Evolutionary conservation across 2,113 vertebrate genomes (phyloP), one percentile per base, ranked within the genome.

Genomic region (Scolopax mira): DNA sequence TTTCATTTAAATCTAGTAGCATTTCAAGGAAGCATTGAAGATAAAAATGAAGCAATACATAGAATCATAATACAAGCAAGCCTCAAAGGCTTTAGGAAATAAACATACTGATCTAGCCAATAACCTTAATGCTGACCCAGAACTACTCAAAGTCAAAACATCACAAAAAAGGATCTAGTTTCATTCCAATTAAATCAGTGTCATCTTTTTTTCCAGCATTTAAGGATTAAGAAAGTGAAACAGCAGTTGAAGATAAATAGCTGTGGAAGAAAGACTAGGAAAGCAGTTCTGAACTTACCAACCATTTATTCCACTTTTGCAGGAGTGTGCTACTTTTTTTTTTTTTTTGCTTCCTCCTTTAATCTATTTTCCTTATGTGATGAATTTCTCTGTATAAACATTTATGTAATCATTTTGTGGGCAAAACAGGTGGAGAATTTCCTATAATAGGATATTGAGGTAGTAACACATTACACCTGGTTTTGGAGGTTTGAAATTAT

Each of bases 281-380:
- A 64, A 61, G 18, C 12, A 23, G 6, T 61, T 73, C 13, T 65
- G 33, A 48, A 48, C 0, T 71, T 72, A 51, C 11, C 33, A 85
- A 33, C 2, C 2, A 60, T 66, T 60, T 72, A 2, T 10, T 79
- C 16, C 17, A 37, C 13, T 89, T 87, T 23, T 65, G 19, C 35
- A 77, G 69, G 5, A 67, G 55, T 9, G 5, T 35, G 7, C 0
- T 61, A 10, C 0, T 0, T 2, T 37, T 22, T 49, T 30, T 28
- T 12, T 44, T 61, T 25, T 12, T 21, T 55, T 8, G 3, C 11
- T 33, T 33, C 11, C 11, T 7, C 7, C 3, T 44, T 85, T 35
- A 46, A 79, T 8, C 4, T 49, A 3, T 52, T 55, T 74, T 79
- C 8, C 16, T 75, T 69, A 27, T 60, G 31, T 48, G 13, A 23